Evolutionary conservation across 1,140 invertebrate genomes (phyloP).

Genomic region (Acarapis woodi): DNA sequence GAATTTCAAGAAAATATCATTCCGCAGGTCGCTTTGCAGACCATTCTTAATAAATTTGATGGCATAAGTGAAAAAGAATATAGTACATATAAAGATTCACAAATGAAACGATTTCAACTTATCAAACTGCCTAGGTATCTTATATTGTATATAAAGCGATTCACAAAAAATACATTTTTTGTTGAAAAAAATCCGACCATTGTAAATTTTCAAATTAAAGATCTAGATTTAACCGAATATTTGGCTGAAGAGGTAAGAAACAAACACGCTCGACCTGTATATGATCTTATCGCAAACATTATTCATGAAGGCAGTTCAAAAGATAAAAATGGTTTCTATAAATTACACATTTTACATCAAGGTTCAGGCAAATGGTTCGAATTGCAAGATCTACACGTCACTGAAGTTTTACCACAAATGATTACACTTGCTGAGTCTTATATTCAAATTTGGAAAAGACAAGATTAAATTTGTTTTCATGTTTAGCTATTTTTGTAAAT

Average conservation of each 20-base stretch:
- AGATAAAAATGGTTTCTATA: conserved; percentile 54
- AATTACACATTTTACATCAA: conserved; percentile 82
- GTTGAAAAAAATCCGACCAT: conserved; percentile 98
- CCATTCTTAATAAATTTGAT: conserved; percentile 81
- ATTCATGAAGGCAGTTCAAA: conserved; percentile 90
- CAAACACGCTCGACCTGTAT: conserved; percentile 47
- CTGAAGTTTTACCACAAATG: conserved; percentile 93
- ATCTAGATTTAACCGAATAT: conserved; percentile 90
- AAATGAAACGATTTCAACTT: conserved; percentile 86
- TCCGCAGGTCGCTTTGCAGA: conserved; percentile 83
- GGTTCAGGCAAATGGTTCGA: conserved; percentile 57
- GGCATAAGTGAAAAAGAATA: conserved; percentile 85
- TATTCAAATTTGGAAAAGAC: conserved; percentile 35
- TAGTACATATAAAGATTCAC: conserved; percentile 96
- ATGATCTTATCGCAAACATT: conserved; percentile 90
- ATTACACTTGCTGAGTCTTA: conserved; percentile 96
- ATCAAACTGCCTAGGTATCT: conserved; percentile 73
- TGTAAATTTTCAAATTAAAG: conserved; percentile 95
- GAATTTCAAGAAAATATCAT: conserved; percentile 94
- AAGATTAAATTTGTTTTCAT: too few relatives aligned
- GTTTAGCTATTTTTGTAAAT: too few relatives aligned
- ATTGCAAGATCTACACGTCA: conserved; percentile 95
- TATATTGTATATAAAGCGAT: conserved; percentile 87
- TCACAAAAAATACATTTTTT: conserved; percentile 96
- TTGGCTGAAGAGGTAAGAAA: conserved; percentile 42